Evolutionary conservation across 2,888 invertebrate species (phyloP).

Genomic region (Brachyptera putata): DNA sequence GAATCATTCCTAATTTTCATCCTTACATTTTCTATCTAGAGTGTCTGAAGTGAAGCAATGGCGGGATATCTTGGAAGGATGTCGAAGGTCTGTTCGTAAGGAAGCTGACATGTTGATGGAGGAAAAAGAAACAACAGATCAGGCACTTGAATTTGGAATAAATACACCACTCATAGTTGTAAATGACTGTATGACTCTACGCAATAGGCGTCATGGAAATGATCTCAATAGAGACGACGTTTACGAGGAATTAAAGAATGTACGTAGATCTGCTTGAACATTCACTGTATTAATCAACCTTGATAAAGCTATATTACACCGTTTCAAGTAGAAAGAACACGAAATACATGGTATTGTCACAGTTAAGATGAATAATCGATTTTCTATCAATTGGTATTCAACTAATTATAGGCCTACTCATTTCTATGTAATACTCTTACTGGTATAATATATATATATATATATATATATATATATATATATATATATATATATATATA

Average conservation of each 20-base stretch:
- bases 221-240: slow-evolving; percentile 76
- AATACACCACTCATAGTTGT: slow-evolving; percentile 63
- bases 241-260: slow-evolving; percentile 70
- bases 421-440: too few relatives aligned
- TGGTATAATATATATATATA: too few relatives aligned
- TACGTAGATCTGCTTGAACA: too few relatives aligned
- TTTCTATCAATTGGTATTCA: too few relatives aligned
- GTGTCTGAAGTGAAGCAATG: slow-evolving; percentile 63
- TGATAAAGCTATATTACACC: too few relatives aligned
- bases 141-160: slow-evolving; percentile 63
- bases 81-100: slow-evolving; percentile 56
- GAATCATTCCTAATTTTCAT: not conserved
- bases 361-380: too few relatives aligned
- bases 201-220: slow-evolving; percentile 66
- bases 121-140: slow-evolving; percentile 69
- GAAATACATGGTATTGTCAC: too few relatives aligned
- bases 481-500: too few relatives aligned
- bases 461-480: too few relatives aligned
- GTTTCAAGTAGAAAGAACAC: too few relatives aligned
- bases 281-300: too few relatives aligned
- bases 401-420: too few relatives aligned
- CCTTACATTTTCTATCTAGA: slow-evolving; percentile 41
- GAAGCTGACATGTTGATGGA: slow-evolving; percentile 63
- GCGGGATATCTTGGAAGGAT: slow-evolving; percentile 57
- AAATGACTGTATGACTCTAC: slow-evolving; percentile 68